Evolutionary conservation across 1,140 invertebrate genomes (phyloP), one percentile per base, ranked within the genome.

Genomic region (Asobara japonica): DNA sequence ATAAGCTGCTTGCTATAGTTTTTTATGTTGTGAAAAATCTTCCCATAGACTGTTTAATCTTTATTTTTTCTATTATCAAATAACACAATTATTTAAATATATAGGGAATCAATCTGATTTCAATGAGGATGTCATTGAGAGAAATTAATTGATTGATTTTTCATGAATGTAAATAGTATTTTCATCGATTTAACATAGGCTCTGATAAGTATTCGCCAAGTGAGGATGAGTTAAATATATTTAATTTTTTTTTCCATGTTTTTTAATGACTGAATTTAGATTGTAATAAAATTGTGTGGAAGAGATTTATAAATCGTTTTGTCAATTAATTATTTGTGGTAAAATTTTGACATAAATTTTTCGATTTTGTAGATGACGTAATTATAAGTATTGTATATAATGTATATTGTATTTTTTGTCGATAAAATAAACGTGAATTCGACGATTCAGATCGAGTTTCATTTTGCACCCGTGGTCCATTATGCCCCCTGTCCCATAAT

Each of bases 331-430:
- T 36, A 36, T 36, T 36, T 36, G 31, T 36, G 31, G 31, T 36
- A 36, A 25, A 61, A 5, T 18, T 22, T 61, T 11, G 56, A 18
- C 20, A 4, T 25, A 25, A 27, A 66, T 65, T 31, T 65, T 1
- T 41, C 18, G 13, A 10, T 65, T 31, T 25, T 25, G 20, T 22
- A 67, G 41, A 29, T 67, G 25, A 13, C 8, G 13, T 67, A 29
- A 66, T n/a, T 16, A 33, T 67, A 48, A 67, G 38, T 51, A 48
- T 71, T 80, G 79, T 80, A 80, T 72, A 80, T 80, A 80, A 76
- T 79, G 79, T 80, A 80, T 76, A 80, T 83, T 84, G 51, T 75
- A 72, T 71, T 33, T 65, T 74, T 64, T 74, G 41, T 11, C 60
- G 73, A 76, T 66, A 5, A 69, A 74, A 76, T 73, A 73, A 71